Evolutionary conservation across 1,140 invertebrate species (phyloP), one percentile per base, ranked within the genome.

Genomic region (Neotoxoptera formosana): DNA sequence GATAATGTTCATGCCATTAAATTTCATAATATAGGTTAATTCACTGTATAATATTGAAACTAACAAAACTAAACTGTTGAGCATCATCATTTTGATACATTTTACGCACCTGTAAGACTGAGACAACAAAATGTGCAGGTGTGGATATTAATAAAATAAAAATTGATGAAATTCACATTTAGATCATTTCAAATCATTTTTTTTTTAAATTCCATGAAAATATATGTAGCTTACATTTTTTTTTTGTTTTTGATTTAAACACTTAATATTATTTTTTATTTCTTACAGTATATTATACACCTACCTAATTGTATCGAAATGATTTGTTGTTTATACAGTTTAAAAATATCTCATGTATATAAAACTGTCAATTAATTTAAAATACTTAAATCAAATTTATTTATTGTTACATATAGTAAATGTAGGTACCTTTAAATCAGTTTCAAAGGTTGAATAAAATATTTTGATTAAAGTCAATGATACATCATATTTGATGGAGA

Each of bases 401-500:
- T 76, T 76, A 76, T 17, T 76, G n/a, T 34, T 7, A 76, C 14
- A 76, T 30, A 11, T 60, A 30, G 30, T n/a, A 76, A 67, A 67
- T 17, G n/a, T 67, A n/a, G 60, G 60, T 48, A 87, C 6, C 45
- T 48, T 30, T 48, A 48, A 48, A 76, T n/a, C 25, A 87, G 41
- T n/a, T 87, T 48, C 45, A 48, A 87, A 87, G 41, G 11, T 89
- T 34, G 21, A 36, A 89, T 89, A 89, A 36, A 87, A 86, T 51
- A 51, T 51, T 89, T 89, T 89, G 87, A 89, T 89, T 89, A 51
- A 51, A 53, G 87, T 89, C 48, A 89, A 89, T 89, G 48, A 53
- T 53, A n/a, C n/a, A 89, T 88, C 20, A 88, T 89, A 89, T 36
- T 51, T 53, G 87, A 89, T 51, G 47, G n/a, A 51, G 48, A 34